Conservation (phyloP, 2,113 vertebrate species). For the Pampusana beccarii region DNA sequence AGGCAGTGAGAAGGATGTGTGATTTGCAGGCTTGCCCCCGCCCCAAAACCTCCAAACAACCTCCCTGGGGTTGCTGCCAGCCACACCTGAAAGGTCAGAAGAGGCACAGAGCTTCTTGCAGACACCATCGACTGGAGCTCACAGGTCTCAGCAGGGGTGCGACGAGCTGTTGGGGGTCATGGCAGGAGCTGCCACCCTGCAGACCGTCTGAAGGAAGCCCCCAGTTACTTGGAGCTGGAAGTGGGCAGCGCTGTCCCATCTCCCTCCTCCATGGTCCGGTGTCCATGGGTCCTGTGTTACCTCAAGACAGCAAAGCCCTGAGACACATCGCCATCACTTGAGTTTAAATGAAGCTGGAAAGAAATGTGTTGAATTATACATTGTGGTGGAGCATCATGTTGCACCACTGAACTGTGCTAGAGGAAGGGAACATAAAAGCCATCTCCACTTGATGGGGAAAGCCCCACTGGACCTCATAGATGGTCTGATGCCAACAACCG, state of each 20-base stretch:
- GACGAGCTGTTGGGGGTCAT: neutral
- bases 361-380: neutral
- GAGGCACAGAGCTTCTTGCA: neutral
- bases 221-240: neutral
- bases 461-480: rapidly evolving
- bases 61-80: neutral
- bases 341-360: neutral
- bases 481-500: rapidly evolving
- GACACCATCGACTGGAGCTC: neutral
- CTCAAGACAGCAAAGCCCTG: neutral
- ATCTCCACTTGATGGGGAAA: neutral
- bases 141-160: neutral
- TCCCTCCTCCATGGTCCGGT: rapidly evolving
- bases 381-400: neutral
- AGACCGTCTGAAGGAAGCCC: neutral
- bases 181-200: neutral
- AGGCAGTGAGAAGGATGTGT: neutral
- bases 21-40: neutral
- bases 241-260: neutral
- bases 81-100: neutral
- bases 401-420: neutral
- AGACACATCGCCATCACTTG: neutral
- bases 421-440: neutral
- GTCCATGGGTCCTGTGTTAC: neutral
- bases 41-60: neutral